Base-by-base conservation (phyloP, 2,888 invertebrate genomes). In the Diaphora mendica region DNA sequence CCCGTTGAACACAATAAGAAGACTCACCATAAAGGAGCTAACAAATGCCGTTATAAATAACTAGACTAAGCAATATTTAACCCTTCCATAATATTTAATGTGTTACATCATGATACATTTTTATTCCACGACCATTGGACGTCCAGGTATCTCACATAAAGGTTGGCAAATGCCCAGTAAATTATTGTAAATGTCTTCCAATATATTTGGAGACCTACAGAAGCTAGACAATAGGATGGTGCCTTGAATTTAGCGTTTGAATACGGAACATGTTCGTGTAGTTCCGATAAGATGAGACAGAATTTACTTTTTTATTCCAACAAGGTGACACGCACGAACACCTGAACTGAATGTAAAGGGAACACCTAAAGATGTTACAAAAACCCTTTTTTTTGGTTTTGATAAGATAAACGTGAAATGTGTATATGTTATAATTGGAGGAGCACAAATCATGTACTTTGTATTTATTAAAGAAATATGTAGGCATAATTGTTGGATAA, bases 11-110 rank as follows among this genome's bases (percentile, higher is more conserved):
- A 20, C 30, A 62, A 30, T 62, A 26, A 59, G 30, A 1, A 17
- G 44, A 4, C 11, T 48, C n/a, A 11, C 85, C 85, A 88, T 89
- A 84, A 86, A 85, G 82, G 83, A 82, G 81, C 83, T 79, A 82
- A 84, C 85, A 88, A 89, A 88, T 84, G 79, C 83, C 76, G 77
- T 81, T 82, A 85, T 87, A 88, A 85, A 87, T 87, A 84, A 82
- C 80, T 82, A 82, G 67, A 77, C 70, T 79, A 83, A 82, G 82
- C 82, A 82, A 79, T 85, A 82, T 87, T 87, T 87, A 82, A 81
- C 81, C 80, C 72, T 77, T 71, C 74, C 70, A 71, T 77, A 72
- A 76, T 68, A 73, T 71, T 76, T 76, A 74, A 74, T 73, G 72
- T 62, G 64, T 68, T 66, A 73, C 67, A 72, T 70, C 64, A 77